Base-by-base conservation (phyloP, 2,797 vertebrate genomes). In the Sebastes kiyomatsui region DNA sequence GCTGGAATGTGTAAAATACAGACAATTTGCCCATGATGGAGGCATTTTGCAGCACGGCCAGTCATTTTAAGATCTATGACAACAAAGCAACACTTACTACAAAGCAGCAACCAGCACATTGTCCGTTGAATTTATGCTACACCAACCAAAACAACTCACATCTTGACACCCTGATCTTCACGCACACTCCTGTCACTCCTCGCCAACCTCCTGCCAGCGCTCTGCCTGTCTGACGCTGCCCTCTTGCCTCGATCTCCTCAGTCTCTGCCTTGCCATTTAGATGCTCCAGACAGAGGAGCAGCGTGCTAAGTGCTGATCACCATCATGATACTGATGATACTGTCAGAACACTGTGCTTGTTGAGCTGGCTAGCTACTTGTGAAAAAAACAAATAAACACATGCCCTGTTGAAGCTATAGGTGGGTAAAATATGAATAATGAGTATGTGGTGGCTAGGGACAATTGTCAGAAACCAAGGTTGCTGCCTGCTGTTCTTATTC, bases 301-400 rank as follows among this genome's bases (percentile, higher is more conserved):
- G 8, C 1, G 2, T 28, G 69, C 61, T 75, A 67, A 82, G 71
- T 61, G 61, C 58, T 70, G 72, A 42, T 61, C 59, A 75, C 38
- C 35, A 64, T 65, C 27, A 38, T 49, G 16, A 67, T 46, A 54
- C 67, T 23, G 61, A 52, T 58, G 16, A 55, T 22, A 23, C 71
- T 71, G 56, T 73, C 75, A 65, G 38, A 56, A 18, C 42, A 30
- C 8, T 69, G 33, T 42, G 35, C 65, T 46, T 42, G 18, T 25
- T 35, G 56, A 59, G 23, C 27, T 61, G 59, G 54, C 32, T n/a
- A 12, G 20, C 7, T 28, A 25, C 16, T 60, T n/a, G 2, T 42
- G 22, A 10, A 38, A 60, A 32, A 23, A 32, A 75, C 3, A 46
- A 46, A 46, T 6, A 49, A 2, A 12, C 33, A 2, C 6, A 0